phyloP scores from a whole-genome alignment of 1,140 invertebrate species.

The Bilobella aurantiaca region DNA sequence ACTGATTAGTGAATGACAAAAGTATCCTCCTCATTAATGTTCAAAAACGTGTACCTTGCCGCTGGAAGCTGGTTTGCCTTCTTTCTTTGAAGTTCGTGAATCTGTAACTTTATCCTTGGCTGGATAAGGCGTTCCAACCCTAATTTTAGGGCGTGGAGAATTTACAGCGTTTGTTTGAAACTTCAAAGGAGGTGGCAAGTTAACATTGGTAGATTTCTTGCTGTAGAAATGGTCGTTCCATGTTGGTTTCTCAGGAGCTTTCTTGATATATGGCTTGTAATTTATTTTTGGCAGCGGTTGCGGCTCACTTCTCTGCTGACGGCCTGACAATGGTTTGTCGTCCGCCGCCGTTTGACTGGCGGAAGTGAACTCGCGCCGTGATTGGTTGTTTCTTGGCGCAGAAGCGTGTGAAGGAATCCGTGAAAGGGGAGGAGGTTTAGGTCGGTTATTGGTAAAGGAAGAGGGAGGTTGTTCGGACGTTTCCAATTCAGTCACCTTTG shows the following conservation, averaged over 20 bases:
- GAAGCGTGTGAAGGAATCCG: no score
- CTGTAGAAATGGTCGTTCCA: background rate
- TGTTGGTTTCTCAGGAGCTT: background rate
- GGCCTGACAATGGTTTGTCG: no score
- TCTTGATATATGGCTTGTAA: no score
- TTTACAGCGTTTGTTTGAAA: no score
- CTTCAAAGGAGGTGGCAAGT: no score
- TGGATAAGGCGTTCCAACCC: background rate
- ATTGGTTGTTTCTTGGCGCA: no score
- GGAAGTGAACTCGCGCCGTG: no score
- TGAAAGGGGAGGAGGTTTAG: conserved; percentile 1
- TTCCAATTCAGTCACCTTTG: background rate
- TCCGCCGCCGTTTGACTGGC: no score
- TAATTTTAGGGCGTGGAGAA: no score
- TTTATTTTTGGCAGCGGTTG: no score
- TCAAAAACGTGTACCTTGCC: background rate
- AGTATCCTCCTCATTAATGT: background rate
- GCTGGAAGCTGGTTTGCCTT: background rate
- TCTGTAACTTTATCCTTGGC: background rate
- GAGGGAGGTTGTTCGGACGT: background rate
- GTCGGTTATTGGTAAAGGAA: background rate
- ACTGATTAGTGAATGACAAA: no score
- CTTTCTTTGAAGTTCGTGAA: background rate
- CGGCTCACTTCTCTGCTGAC: no score
- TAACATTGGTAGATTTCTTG: background rate